Evolutionary conservation across 2,888 invertebrate species (phyloP).

Genomic region (Panopea generosa): DNA sequence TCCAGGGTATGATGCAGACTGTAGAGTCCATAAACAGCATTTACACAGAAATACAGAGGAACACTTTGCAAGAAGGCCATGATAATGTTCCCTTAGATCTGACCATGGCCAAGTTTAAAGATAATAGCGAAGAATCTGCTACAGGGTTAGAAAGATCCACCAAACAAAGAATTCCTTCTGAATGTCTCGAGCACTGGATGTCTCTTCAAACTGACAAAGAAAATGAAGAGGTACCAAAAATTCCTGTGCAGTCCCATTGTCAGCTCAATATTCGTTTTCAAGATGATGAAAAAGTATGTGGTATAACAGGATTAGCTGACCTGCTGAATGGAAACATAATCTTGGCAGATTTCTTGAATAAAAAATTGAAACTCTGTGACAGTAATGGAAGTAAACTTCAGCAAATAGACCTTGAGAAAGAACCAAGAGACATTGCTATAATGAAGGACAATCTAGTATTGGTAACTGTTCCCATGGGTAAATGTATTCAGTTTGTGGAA

Average conservation of each 20-base stretch:
- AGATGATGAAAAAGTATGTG: slow-evolving; percentile 6
- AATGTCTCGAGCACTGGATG: neutral
- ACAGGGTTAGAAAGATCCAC: too few species aligned
- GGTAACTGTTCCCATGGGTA: slow-evolving; percentile 29
- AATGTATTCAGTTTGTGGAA: slow-evolving; percentile 24
- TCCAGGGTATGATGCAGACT: neutral
- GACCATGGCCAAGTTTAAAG: too few species aligned
- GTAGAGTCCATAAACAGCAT: neutral
- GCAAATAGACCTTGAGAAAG: slow-evolving; percentile 10
- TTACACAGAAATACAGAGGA: slow-evolving; percentile 7
- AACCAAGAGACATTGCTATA: slow-evolving; percentile 35
- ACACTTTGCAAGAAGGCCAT: neutral
- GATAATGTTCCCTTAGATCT: neutral
- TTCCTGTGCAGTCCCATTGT: neutral
- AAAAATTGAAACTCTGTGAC: slow-evolving; percentile 32
- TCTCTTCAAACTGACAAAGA: neutral
- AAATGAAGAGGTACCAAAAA: neutral
- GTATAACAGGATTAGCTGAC: slow-evolving; percentile 31
- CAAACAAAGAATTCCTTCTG: too few species aligned
- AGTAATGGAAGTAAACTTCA: slow-evolving; percentile 12
- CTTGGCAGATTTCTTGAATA: slow-evolving; percentile 34
- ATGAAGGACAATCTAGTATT: slow-evolving; percentile 19
- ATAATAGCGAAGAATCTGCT: too few species aligned
- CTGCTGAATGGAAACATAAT: slow-evolving; percentile 20
- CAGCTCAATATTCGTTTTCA: neutral